Percentiles rank a stretch among this genome's conserved stretches.
phyloP scores from a whole-genome alignment of 2,888 invertebrate species.

The Pediacus dermestoides region DNA sequence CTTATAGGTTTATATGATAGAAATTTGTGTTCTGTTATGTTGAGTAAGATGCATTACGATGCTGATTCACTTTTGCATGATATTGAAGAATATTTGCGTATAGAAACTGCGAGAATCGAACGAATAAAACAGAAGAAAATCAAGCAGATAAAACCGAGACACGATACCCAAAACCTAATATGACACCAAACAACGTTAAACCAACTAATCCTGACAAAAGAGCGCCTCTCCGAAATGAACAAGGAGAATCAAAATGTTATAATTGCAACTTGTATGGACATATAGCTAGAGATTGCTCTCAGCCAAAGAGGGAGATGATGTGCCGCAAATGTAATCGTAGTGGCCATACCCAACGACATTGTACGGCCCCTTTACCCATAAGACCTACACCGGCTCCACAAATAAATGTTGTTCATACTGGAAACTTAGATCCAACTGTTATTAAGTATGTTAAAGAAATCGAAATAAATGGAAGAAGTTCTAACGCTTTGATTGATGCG shows the following conservation, averaged over 20 bases:
- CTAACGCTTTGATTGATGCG: neutral
- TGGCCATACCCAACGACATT: slow-evolving; percentile 2
- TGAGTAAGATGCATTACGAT: neutral
- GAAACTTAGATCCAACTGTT: neutral
- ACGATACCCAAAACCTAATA: neutral
- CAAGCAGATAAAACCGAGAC: neutral
- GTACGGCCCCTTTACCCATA: neutral
- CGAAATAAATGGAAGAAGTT: neutral
- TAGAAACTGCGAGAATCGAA: neutral
- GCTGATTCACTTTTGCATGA: slow-evolving; percentile 1
- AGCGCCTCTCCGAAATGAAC: neutral
- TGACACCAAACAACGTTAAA: too few relatives aligned
- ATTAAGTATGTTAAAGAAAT: neutral
- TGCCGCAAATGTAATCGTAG: neutral
- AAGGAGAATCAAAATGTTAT: neutral
- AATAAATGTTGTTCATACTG: neutral
- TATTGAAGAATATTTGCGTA: neutral
- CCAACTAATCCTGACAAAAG: neutral
- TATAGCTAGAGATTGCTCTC: neutral
- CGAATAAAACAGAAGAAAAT: neutral
- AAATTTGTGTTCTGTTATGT: slow-evolving; percentile 11
- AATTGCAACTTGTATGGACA: slow-evolving; percentile 1
- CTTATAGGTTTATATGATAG: slow-evolving; percentile 15
- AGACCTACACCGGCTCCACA: neutral
- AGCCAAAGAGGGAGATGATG: neutral